Evolutionary conservation across 2,797 vertebrate genomes (phyloP).

Genomic region (Melanotaenia parkinsoni): DNA sequence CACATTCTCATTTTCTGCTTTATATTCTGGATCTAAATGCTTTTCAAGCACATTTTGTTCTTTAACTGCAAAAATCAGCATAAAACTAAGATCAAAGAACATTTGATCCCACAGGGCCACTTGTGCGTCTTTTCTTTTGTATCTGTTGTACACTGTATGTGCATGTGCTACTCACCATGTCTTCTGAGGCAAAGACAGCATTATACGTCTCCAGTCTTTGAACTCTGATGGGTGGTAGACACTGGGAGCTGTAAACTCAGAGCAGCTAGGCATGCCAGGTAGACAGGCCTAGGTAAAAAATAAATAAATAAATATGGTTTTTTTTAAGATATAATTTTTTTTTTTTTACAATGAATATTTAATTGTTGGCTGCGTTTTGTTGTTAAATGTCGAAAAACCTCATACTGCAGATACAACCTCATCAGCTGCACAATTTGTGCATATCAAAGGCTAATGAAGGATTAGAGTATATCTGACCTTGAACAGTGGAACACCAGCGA

Average conservation of each 20-base stretch:
- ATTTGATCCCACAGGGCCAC: slow-evolving; percentile 9
- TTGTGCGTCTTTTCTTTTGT: slow-evolving; percentile 11
- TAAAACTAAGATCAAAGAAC: slow-evolving; percentile 21
- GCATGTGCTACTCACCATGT: slow-evolving; percentile 87
- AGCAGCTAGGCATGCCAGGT: slow-evolving; percentile 97
- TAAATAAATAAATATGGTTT: slow-evolving; percentile 4
- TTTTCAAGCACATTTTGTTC: slow-evolving; percentile 11
- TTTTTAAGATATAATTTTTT: not conserved
- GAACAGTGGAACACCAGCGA: slow-evolving; percentile 42
- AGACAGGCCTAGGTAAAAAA: slow-evolving; percentile 89
- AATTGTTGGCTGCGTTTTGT: slow-evolving; percentile 10
- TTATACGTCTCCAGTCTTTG: slow-evolving; percentile 93
- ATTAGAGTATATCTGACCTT: slow-evolving; percentile 63
- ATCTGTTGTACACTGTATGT: slow-evolving; percentile 3
- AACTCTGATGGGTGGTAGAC: slow-evolving; percentile 97
- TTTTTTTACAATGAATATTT: not conserved
- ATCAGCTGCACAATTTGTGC: slow-evolving; percentile 17
- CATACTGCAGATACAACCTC: slow-evolving; percentile 8
- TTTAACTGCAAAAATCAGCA: slow-evolving; percentile 21
- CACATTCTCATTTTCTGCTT: slow-evolving; percentile 8
- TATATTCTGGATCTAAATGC: slow-evolving; percentile 8
- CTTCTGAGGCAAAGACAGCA: slow-evolving; percentile 93
- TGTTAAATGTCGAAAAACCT: not conserved
- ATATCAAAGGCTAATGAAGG: slow-evolving; percentile 35
- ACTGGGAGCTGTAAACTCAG: slow-evolving; percentile 96